Evolutionary conservation across 1,140 invertebrate species (phyloP).

Genomic region (Drosophila azteca): DNA sequence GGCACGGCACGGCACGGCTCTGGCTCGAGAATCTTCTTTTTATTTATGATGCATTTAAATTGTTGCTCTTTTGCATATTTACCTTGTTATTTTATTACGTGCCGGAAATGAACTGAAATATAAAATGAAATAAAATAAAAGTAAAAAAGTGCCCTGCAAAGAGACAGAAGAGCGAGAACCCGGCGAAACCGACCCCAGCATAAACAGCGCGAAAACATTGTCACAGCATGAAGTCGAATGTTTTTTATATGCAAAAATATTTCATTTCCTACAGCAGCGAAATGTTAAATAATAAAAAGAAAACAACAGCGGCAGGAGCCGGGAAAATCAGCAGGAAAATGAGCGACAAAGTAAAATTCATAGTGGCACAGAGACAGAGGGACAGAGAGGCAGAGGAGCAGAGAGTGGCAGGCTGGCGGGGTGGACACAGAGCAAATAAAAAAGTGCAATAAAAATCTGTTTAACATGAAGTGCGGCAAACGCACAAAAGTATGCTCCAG

Average conservation of each 20-base stretch:
- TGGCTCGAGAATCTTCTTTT: slow-evolving; percentile 32
- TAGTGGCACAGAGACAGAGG: not conserved
- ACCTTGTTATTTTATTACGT: slow-evolving; percentile 78
- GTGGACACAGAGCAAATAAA: slow-evolving; percentile 61
- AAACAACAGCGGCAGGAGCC: slow-evolving; percentile 10
- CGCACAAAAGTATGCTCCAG: slow-evolving; percentile 56
- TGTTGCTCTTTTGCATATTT: slow-evolving; percentile 69
- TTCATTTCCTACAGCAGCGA: slow-evolving; percentile 77
- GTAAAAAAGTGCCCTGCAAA: slow-evolving; percentile 1
- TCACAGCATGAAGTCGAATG: slow-evolving; percentile 77
- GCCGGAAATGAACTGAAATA: slow-evolving; percentile 72
- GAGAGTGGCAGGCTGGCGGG: not conserved
- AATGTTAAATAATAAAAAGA: slow-evolving; percentile 76
- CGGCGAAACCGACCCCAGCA: slow-evolving; percentile 46
- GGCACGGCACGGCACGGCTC: not conserved
- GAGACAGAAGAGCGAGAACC: slow-evolving; percentile 9
- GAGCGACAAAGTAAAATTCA: slow-evolving; percentile 72
- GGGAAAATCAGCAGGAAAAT: slow-evolving; percentile 38
- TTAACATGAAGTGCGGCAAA: slow-evolving; percentile 71
- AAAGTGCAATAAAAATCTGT: slow-evolving; percentile 80
- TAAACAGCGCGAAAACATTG: slow-evolving; percentile 77
- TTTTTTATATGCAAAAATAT: slow-evolving; percentile 81
- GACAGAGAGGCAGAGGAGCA: not conserved
- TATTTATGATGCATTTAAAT: slow-evolving; percentile 69
- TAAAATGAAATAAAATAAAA: slow-evolving; percentile 62